These are phyloP conservation scores for Agrotis puta DNA, from an alignment of 2,888 invertebrate species.

Conservation along the genomic window DNA sequence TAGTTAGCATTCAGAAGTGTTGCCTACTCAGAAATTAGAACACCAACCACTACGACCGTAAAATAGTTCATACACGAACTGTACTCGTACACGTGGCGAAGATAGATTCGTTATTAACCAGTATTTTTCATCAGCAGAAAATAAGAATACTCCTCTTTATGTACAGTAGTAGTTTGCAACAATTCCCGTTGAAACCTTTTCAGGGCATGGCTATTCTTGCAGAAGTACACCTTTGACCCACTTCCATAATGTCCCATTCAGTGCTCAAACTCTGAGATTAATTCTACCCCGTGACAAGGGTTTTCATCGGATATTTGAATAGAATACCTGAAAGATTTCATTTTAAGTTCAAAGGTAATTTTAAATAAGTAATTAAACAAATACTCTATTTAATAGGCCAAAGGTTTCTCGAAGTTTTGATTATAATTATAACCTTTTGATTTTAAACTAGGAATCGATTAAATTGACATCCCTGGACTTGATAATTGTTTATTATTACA, in stretches of 20 bases:
- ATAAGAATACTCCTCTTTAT: conserved; percentile 24
- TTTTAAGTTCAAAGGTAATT: conserved; percentile 28
- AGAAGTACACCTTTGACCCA: conserved; percentile 67
- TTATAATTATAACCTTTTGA: background rate
- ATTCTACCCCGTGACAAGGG: conserved; percentile 65
- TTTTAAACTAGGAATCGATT: too few species aligned
- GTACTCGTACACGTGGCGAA: too few species aligned
- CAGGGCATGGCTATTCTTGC: conserved; percentile 59
- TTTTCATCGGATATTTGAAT: conserved; percentile 64
- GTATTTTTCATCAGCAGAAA: background rate
- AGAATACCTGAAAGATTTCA: conserved; percentile 39
- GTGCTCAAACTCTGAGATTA: conserved; percentile 62
- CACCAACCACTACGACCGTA: too few species aligned
- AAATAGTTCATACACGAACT: too few species aligned
- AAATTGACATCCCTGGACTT: too few species aligned
- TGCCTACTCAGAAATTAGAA: too few species aligned
- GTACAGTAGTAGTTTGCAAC: conserved; percentile 54
- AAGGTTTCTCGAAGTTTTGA: too few species aligned
- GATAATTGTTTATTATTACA: background rate
- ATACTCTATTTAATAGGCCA: too few species aligned
- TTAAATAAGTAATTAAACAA: conserved; percentile 2
- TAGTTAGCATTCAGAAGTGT: too few species aligned
- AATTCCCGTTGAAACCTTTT: conserved; percentile 59
- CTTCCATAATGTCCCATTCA: conserved; percentile 66
- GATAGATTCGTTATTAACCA: too few species aligned